Percentiles rank a stretch among this genome's conserved stretches.
Evolutionary conservation across 2,888 invertebrate genomes (phyloP).

Genomic region (Agrotis ipsilon): DNA sequence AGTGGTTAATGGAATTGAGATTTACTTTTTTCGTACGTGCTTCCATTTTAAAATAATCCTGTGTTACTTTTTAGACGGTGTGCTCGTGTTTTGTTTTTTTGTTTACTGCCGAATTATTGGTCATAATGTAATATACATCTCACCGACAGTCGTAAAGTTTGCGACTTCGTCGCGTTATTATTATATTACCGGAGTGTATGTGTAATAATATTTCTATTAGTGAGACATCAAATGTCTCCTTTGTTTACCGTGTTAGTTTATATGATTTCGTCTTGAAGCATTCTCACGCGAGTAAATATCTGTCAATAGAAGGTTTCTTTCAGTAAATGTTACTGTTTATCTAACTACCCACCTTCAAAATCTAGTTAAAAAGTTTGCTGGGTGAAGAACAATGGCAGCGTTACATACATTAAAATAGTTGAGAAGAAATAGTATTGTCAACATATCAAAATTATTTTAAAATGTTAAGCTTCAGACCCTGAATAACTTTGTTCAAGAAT

Average conservation of each 20-base stretch:
- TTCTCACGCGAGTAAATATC: constrained; percentile 18
- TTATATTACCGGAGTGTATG: constrained; percentile 62
- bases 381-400: too few species aligned
- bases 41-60: constrained; percentile 61
- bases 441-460: too few species aligned
- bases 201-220: constrained; percentile 69
- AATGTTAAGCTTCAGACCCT: too few species aligned
- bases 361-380: too few species aligned
- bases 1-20: constrained; percentile 68
- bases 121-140: constrained; percentile 63
- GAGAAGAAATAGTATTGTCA: too few species aligned
- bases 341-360: too few species aligned
- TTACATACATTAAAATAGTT: too few species aligned
- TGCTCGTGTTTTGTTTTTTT: constrained; percentile 53
- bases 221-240: constrained; percentile 57
- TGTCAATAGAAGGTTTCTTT: constrained; percentile 5
- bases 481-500: too few species aligned
- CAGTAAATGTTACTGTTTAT: background rate
- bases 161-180: constrained; percentile 66
- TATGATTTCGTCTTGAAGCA: constrained; percentile 52
- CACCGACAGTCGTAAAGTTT: constrained; percentile 65
- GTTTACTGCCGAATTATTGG: constrained; percentile 56
- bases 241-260: constrained; percentile 61
- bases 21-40: constrained; percentile 65
- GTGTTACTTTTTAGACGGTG: constrained; percentile 41